Percentiles rank a stretch among this genome's conserved stretches.
phyloP scores from a whole-genome alignment of 2,888 invertebrate species.

The Lasioglossum vierecki region DNA sequence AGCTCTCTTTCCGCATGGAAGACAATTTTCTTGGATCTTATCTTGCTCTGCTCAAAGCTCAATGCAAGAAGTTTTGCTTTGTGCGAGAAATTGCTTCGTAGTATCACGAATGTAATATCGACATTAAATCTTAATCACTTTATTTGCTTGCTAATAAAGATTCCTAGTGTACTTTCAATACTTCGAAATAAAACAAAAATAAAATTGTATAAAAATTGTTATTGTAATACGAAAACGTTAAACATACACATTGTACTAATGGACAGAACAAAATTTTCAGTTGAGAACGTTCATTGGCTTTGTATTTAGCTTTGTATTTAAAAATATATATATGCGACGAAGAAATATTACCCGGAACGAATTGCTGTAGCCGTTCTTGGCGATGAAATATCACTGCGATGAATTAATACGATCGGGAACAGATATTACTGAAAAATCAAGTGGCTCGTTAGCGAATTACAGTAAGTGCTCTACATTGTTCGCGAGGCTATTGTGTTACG shows the following conservation, averaged over 20 bases:
- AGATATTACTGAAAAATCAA: conserved; percentile 15
- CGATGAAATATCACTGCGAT: no score
- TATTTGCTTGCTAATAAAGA: background rate
- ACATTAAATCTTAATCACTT: background rate
- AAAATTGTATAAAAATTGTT: background rate
- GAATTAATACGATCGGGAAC: background rate
- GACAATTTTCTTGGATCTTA: background rate
- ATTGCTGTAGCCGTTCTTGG: background rate
- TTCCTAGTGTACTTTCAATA: background rate
- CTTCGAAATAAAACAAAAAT: background rate
- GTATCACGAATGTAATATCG: background rate
- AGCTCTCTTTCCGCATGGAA: background rate
- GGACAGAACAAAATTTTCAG: background rate
- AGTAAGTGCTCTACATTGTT: conserved; percentile 28
- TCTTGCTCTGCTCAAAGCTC: background rate
- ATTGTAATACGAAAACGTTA: background rate
- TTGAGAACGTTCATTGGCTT: background rate
- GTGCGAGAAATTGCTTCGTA: background rate
- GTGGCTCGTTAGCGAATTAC: conserved; percentile 39
- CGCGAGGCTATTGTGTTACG: conserved; percentile 22
- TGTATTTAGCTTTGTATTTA: background rate
- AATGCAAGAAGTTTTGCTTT: background rate
- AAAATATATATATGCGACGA: background rate
- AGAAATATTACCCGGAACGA: background rate
- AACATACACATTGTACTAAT: no score